Conservation (phyloP, 2,888 invertebrate species). For the Perithous albicinctus region DNA sequence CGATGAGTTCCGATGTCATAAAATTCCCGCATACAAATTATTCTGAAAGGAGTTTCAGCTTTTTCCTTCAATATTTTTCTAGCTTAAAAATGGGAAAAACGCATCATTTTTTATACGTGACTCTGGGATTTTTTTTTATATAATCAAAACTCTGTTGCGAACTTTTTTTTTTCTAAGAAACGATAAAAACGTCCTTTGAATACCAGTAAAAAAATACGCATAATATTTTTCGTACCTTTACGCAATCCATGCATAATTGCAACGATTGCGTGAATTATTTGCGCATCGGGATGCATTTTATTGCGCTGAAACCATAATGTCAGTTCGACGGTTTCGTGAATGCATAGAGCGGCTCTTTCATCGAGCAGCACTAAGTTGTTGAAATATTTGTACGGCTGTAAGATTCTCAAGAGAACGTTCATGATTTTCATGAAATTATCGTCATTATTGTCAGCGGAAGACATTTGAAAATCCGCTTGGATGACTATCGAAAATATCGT, state of each 20-base stretch:
- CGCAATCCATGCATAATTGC: constrained; percentile 74
- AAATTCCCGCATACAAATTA: too few species aligned
- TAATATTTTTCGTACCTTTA: constrained; percentile 69
- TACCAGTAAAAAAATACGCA: not conserved
- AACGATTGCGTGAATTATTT: constrained; percentile 69
- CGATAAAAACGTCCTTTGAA: too few species aligned
- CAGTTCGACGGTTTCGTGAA: constrained; percentile 77
- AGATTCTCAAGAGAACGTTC: constrained; percentile 71
- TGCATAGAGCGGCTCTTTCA: constrained; percentile 73
- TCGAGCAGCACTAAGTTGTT: constrained; percentile 74
- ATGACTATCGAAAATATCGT: constrained; percentile 72
- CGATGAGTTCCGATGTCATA: too few species aligned
- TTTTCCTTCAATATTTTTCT: too few species aligned
- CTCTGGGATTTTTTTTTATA: too few species aligned
- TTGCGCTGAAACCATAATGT: constrained; percentile 75
- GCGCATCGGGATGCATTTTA: constrained; percentile 60
- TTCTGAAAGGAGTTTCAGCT: too few species aligned
- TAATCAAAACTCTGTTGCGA: too few species aligned
- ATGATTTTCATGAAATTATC: constrained; percentile 70
- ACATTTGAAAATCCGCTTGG: constrained; percentile 66
- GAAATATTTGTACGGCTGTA: constrained; percentile 72
- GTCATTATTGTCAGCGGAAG: constrained; percentile 12
- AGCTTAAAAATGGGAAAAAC: too few species aligned
- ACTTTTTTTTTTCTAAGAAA: too few species aligned
- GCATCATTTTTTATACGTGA: too few species aligned